Conservation (phyloP, 2,888 invertebrate genomes). For the Choristoneura rosaceana region DNA sequence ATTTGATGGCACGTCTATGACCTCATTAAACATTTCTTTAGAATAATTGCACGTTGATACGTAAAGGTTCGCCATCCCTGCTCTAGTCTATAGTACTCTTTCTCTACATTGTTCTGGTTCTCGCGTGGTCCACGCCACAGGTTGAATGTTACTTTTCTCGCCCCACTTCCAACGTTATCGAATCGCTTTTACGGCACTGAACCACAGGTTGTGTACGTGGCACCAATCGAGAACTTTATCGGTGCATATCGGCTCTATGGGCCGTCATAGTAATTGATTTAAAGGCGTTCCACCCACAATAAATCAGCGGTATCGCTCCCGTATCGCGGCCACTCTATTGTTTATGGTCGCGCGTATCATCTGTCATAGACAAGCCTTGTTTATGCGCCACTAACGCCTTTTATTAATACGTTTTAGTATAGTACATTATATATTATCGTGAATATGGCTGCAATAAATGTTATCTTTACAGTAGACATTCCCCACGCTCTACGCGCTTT, state of each 20-base stretch:
- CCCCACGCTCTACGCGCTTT: not conserved
- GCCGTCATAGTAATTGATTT: constrained; percentile 68
- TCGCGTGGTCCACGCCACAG: not conserved
- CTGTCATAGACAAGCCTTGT: constrained; percentile 63
- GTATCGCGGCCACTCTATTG: constrained; percentile 71
- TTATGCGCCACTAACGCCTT: constrained; percentile 51
- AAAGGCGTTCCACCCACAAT: constrained; percentile 63
- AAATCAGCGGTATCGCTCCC: constrained; percentile 73
- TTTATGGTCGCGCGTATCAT: constrained; percentile 71
- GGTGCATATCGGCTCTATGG: constrained; percentile 31
- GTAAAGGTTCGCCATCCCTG: no score
- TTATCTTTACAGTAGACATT: constrained; percentile 30
- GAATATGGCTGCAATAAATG: constrained; percentile 36
- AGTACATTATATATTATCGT: constrained; percentile 32
- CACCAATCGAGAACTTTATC: constrained; percentile 27
- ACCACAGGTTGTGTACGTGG: not conserved
- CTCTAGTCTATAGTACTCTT: no score
- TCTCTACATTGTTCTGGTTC: no score
- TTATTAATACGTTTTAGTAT: constrained; percentile 38
- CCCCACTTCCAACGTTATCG: not conserved
- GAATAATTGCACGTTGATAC: no score
- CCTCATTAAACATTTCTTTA: no score
- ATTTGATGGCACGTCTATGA: no score
- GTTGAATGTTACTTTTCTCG: not conserved
- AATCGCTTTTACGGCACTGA: not conserved